Evolutionary conservation across 2,797 vertebrate genomes (phyloP).

Genomic region (Triplophysa yarkandensis): DNA sequence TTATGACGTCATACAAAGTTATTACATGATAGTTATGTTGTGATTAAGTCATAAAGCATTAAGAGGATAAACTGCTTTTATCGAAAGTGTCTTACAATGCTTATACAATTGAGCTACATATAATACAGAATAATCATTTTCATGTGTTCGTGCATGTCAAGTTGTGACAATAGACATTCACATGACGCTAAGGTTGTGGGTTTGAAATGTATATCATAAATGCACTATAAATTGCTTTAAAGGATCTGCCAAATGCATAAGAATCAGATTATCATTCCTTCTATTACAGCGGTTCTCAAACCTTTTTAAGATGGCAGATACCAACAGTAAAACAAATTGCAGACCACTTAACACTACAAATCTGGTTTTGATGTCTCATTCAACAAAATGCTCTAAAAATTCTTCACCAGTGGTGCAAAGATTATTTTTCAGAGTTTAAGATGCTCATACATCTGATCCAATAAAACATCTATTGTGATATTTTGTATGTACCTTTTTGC

Average conservation of each 20-base stretch:
- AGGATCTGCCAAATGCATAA: not conserved
- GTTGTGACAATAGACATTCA: not conserved
- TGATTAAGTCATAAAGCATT: too few relatives aligned
- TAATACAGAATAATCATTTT: not conserved
- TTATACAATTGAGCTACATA: too few relatives aligned
- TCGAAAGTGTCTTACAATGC: too few relatives aligned
- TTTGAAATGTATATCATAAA: not conserved
- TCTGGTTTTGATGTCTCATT: not conserved
- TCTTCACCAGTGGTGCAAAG: not conserved
- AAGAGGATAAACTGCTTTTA: too few relatives aligned
- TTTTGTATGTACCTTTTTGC: slow-evolving; percentile 10
- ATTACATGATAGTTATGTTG: too few relatives aligned
- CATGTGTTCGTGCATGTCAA: not conserved
- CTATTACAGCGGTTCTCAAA: not conserved
- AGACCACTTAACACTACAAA: not conserved
- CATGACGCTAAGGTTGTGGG: not conserved
- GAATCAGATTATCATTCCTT: not conserved
- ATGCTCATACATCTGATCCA: not conserved
- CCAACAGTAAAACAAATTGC: not conserved
- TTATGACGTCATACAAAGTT: too few relatives aligned
- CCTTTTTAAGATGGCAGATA: not conserved
- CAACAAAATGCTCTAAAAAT: not conserved
- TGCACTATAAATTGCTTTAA: not conserved
- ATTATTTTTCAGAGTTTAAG: too few relatives aligned
- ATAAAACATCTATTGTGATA: not conserved